Base-by-base conservation (phyloP, 2,888 invertebrate species). In the Standfussiana lucernea region DNA sequence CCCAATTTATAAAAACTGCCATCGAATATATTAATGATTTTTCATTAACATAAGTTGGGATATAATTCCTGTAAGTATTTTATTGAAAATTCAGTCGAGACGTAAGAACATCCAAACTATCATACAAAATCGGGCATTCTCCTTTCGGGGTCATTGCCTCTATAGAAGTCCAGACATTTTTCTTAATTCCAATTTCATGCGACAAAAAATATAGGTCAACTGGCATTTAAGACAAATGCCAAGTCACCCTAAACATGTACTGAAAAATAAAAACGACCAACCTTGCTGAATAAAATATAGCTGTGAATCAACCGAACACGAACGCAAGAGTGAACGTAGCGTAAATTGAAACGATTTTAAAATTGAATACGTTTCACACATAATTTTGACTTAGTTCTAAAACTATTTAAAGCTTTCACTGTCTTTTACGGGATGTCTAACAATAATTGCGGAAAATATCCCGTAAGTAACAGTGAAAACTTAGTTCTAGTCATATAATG, bases 231-330 rank as follows among this genome's bases (percentile, higher is more conserved):
- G 13, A 65, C 37, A 71, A 78, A 79, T 72, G 45, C 45, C 66
- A 40, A 56, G 21, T 28, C 42, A 53, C 35, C 13, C n/a, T 59
- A 8, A 6, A 28, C 28, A 66, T 67, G 10, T 15, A 15, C 45
- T 11, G 64, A 40, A 64, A 40, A 18, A 62, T 66, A 15, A 21
- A 79, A 73, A 45, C n/a, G 3, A 15, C 13, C 7, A 37, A 47
- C 45, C 66, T 70, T 53, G n/a, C 18, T 75, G 37, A 80, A 80
- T 69, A 70, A 80, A 32, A 70, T 42, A 74, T 28, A 4, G 37
- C 37, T 40, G 7, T n/a, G 37, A 37, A n/a, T n/a, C n/a, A n/a
- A 37, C 62, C 15, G n/a, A 62, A 62, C 37, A 62, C 37, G n/a
- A 40, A 64, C n/a, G 40, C 15, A 40, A 40, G 7, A n/a, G n/a